phyloP scores from a whole-genome alignment of 2,888 invertebrate genomes.

The Caenorhabditis drosophilae region DNA sequence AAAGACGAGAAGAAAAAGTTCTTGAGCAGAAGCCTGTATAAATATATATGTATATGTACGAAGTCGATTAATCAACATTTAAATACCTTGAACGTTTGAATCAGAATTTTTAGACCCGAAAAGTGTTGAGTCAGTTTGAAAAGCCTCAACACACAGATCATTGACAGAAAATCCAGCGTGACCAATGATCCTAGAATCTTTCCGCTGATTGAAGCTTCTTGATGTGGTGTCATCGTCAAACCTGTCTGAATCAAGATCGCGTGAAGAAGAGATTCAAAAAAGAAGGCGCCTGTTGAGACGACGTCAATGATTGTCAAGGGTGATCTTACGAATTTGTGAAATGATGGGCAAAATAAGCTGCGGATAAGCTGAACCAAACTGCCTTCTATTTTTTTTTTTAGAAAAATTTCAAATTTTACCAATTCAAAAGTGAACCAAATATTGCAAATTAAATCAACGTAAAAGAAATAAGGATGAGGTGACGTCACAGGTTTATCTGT shows the following conservation, averaged over 20 bases:
- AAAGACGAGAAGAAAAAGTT: constrained; percentile 88
- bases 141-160: constrained; percentile 71
- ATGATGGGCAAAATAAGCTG: constrained; percentile 81
- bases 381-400: no score
- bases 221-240: no score
- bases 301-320: constrained; percentile 99
- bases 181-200: constrained; percentile 71
- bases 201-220: no score
- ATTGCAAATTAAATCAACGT: constrained; percentile 89
- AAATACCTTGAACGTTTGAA: constrained; percentile 77
- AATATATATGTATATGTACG: background rate
- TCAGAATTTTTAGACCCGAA: constrained; percentile 85
- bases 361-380: constrained; percentile 53
- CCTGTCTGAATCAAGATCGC: constrained; percentile 54
- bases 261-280: constrained; percentile 80
- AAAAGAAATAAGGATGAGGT: constrained; percentile 79
- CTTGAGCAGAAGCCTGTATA: constrained; percentile 75
- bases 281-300: constrained; percentile 96
- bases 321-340: constrained; percentile 81
- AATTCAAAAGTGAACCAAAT: constrained; percentile 95
- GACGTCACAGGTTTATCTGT: constrained; percentile 54
- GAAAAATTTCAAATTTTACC: constrained; percentile 19
- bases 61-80: background rate
- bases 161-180: constrained; percentile 73
- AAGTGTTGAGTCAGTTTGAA: constrained; percentile 72